Percentiles rank a stretch among this genome's conserved stretches.
Evolutionary conservation across 2,113 vertebrate genomes (phyloP).

Genomic region (Notechis scutatus): DNA sequence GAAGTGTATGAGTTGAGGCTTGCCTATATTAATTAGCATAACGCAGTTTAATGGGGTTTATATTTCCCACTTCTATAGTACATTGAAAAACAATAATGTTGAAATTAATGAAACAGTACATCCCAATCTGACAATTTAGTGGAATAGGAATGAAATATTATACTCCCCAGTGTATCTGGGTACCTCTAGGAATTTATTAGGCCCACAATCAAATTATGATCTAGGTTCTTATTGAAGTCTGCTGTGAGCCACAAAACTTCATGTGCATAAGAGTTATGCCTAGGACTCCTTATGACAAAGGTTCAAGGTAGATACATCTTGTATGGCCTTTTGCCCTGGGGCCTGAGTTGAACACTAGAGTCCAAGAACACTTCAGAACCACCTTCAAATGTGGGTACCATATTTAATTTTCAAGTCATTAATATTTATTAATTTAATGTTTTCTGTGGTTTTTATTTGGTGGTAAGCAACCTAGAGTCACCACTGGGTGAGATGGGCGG

Average conservation of each 20-base stretch:
- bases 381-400: background rate
- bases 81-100: background rate
- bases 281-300: background rate
- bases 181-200: background rate
- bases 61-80: background rate
- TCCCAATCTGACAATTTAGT: background rate
- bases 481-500: background rate
- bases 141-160: background rate
- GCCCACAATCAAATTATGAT: background rate
- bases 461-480: too few relatives aligned
- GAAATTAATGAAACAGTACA: background rate
- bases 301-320: background rate
- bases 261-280: background rate
- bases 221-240: background rate
- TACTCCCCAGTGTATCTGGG: background rate
- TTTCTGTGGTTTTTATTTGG: too few relatives aligned
- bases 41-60: background rate
- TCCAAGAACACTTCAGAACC: background rate
- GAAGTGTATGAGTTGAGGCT: background rate
- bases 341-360: background rate
- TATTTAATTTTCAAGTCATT: too few relatives aligned
- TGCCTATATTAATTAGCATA: background rate
- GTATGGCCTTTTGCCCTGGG: background rate
- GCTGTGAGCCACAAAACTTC: background rate
- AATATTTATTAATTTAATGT: too few relatives aligned